Evolutionary conservation across 2,797 vertebrate genomes (phyloP).

Genomic region (Malurus splendens): DNA sequence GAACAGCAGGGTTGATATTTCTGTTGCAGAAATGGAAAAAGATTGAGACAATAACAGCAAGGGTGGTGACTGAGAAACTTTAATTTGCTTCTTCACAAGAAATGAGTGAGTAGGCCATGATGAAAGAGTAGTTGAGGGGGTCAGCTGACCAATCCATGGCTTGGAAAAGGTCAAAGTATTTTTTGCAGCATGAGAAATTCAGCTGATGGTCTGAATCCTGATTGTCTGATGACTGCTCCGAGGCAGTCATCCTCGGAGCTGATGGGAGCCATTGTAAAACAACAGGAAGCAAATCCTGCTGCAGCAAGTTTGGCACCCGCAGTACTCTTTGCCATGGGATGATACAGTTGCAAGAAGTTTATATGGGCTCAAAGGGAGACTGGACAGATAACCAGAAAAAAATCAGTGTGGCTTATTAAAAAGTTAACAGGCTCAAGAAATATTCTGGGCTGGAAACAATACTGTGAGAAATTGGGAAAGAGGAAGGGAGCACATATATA

Average conservation of each 20-base stretch:
- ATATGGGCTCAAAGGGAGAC: not conserved
- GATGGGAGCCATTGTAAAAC: not conserved
- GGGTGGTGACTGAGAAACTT: not conserved
- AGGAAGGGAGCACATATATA: not conserved
- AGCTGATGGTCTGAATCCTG: not conserved
- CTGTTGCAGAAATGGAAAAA: not conserved
- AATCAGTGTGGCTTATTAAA: not conserved
- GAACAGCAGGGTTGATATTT: not conserved
- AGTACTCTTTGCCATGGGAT: not conserved
- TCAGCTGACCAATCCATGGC: not conserved
- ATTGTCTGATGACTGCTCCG: too few species aligned
- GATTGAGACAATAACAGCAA: not conserved
- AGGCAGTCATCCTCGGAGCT: not conserved
- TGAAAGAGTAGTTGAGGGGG: not conserved
- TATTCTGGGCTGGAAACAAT: not conserved
- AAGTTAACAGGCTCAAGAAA: not conserved
- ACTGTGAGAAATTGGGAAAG: not conserved
- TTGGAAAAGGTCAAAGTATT: not conserved
- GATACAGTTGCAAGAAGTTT: not conserved
- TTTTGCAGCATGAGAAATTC: not conserved
- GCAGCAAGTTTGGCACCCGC: not conserved
- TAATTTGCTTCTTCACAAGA: not conserved
- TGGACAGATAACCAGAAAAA: not conserved
- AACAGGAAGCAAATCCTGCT: not conserved
- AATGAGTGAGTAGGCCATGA: not conserved